Base-by-base conservation (phyloP, 2,797 vertebrate genomes). In the Hylomyscus alleni region DNA sequence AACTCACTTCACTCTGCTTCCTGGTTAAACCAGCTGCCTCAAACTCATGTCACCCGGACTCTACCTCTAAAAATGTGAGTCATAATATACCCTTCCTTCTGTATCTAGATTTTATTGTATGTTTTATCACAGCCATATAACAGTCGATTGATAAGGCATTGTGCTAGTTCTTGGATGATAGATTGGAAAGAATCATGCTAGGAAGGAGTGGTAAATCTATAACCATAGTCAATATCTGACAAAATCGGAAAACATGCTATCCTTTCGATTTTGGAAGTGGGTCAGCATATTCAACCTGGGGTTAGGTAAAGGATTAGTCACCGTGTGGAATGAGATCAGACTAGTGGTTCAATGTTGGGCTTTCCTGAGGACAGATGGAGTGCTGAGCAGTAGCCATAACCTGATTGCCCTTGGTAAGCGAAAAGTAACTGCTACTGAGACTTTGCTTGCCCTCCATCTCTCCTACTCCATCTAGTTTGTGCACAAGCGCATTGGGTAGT, bases 351-450 rank as follows among this genome's bases (percentile, higher is more conserved):
- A 31, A 19, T 26, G 56, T 40, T 82, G 40, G 67, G 17, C 40
- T 97, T 75, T 75, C 34, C 26, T 75, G 72, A 75, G 22, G 72
- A 75, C 72, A 75, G 72, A 40, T 93, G 9, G 44, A 54, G 22
- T 44, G 29, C 40, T 69, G 24, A 93, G 40, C 47, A 54, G 1
- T 52, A 77, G 31, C 44, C 44, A 44, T 34, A 77, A 40, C 22
- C 65, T 85, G 37, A 62, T 29, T 72, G 29, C 24, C 37, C 26
- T 86, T 86, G 75, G 11, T 58, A 90, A 93, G 26, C n/a, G 54
- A 20, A 94, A 75, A 93, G 7, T 67, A 37, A 52, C 52, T 6
- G 1, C 62, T 82, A 44, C 22, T 12, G 77, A 90, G n/a, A 17
- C 73, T 15, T n/a, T 58, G 56, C n/a, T 15, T 72, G 20, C 44